These are phyloP conservation scores for Mormyrus iriodes DNA, from an alignment of 2,113 vertebrate species.

Conservation along the genomic window DNA sequence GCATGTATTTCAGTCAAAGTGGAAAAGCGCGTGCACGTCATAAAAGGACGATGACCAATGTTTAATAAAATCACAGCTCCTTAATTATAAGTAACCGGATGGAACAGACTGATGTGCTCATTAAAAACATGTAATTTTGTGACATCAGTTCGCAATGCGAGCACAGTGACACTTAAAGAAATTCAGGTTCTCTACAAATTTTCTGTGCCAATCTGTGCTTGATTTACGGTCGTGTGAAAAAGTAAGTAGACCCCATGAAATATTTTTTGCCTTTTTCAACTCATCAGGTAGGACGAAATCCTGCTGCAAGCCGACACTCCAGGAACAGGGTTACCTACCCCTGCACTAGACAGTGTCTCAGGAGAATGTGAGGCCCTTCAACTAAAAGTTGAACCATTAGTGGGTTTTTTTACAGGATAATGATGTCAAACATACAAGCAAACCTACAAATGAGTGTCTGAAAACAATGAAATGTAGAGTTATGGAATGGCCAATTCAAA, in stretches of 20 bases:
- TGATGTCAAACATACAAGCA: too few species aligned
- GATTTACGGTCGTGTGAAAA: background rate
- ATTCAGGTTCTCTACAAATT: background rate
- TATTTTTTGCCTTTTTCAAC: background rate
- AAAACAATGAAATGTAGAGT: too few species aligned
- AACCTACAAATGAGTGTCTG: too few species aligned
- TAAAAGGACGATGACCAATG: background rate
- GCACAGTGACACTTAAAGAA: background rate
- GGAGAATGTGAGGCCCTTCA: too few species aligned
- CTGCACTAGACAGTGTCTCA: too few species aligned
- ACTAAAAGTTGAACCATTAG: too few species aligned
- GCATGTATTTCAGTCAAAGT: background rate
- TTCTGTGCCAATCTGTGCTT: background rate
- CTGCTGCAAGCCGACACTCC: too few species aligned
- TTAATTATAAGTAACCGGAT: background rate
- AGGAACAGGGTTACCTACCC: too few species aligned
- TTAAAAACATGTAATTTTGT: background rate
- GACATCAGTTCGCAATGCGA: background rate
- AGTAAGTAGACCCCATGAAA: background rate
- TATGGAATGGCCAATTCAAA: too few species aligned
- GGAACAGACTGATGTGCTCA: background rate
- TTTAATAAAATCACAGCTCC: background rate
- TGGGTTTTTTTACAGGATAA: too few species aligned
- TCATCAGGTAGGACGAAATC: too few species aligned
- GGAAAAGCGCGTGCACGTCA: background rate